Evolutionary conservation across 2,888 invertebrate species (phyloP), one percentile per base, ranked within the genome.

Genomic region (Drosophila atripex): DNA sequence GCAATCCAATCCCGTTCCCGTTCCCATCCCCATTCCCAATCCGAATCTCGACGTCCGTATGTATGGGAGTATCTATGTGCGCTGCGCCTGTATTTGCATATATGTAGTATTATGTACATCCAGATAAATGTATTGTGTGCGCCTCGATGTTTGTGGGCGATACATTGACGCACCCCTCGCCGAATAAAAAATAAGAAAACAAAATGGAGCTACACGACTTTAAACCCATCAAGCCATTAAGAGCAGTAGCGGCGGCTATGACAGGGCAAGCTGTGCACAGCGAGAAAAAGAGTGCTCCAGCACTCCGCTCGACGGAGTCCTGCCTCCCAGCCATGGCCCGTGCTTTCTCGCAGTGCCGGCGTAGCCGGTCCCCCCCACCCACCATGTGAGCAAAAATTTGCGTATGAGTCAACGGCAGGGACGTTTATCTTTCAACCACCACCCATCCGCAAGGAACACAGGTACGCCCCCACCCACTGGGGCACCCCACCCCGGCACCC

Each of bases 161-260:
- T 75, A 82, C 68, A 73, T 80, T 77, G 80, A 85, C 72, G 82
- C 85, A 85, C 75, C 85, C 53, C 53, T 39, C 54, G 16, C 30
- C 28, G 30, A 49, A 18, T 18, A 41, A 41, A 16, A 18, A 41
- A 41, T 18, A 18, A 41, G 18, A 39, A 41, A 41, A 41, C 39
- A 14, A 32, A 51, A 35, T 45, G 38, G 16, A 52, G 63, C 45
- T 41, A 60, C 70, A 73, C 69, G 80, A 82, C 83, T 85, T 82
- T 82, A 82, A 82, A 78, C 80, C 79, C 82, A 82, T 82, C 82
- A 85, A 82, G 82, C 83, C 82, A 82, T 82, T 82, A 85, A 85
- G 75, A 77, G 64, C 66, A 77, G 66, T 60, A 66, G 38, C 56
- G 63, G n/a, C 70, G 63, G 11, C 64, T 73, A 64, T 58, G 47